A percentile compares a stretch with the other conserved stretches of the same genome.
Evolutionary conservation across 1,140 invertebrate species (phyloP).

Genomic region (Cylas formicarius): DNA sequence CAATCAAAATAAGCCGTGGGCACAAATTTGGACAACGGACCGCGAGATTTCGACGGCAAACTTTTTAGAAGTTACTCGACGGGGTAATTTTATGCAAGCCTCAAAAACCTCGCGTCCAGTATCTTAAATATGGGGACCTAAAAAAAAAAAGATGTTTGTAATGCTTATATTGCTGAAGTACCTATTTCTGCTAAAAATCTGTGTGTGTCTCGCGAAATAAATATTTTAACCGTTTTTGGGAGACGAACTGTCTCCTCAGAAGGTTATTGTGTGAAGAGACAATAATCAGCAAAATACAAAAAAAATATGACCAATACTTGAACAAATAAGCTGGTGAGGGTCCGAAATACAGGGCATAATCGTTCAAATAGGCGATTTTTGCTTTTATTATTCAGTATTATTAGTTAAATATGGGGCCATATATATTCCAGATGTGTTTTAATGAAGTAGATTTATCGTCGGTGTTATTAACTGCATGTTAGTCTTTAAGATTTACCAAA

Average conservation of each 20-base stretch:
- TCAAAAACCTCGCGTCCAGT: slow-evolving; percentile 7
- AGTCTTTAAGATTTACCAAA: slow-evolving; percentile 23
- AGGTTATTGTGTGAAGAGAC: slow-evolving; percentile 46
- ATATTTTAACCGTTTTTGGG: slow-evolving; percentile 28
- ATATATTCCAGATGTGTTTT: slow-evolving; percentile 20
- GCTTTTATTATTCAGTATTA: slow-evolving; percentile 23
- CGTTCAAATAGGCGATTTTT: slow-evolving; percentile 21
- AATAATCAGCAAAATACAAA: slow-evolving; percentile 42
- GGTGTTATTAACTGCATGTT: slow-evolving; percentile 29
- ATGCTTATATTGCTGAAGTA: slow-evolving; percentile 4
- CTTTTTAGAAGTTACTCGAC: slow-evolving; percentile 4
- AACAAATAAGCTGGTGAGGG: slow-evolving; percentile 43
- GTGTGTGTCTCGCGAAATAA: slow-evolving; percentile 24
- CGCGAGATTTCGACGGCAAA: slow-evolving; percentile 16
- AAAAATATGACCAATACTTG: slow-evolving; percentile 24
- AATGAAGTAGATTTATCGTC: slow-evolving; percentile 13
- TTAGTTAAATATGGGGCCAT: slow-evolving; percentile 23
- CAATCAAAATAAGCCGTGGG: slow-evolving; percentile 39
- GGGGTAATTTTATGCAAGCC: slow-evolving; percentile 13
- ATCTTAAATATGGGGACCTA: slow-evolving; percentile 31
- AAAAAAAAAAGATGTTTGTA: slow-evolving; percentile 4
- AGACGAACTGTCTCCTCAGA: slow-evolving; percentile 32
- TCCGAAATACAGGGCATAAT: slow-evolving; percentile 41
- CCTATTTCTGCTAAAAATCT: slow-evolving; percentile 14
- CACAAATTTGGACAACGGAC: slow-evolving; percentile 27